These are phyloP conservation scores for Pristionchus entomophagus DNA, from an alignment of 2,888 invertebrate genomes.

Conservation along the genomic window DNA sequence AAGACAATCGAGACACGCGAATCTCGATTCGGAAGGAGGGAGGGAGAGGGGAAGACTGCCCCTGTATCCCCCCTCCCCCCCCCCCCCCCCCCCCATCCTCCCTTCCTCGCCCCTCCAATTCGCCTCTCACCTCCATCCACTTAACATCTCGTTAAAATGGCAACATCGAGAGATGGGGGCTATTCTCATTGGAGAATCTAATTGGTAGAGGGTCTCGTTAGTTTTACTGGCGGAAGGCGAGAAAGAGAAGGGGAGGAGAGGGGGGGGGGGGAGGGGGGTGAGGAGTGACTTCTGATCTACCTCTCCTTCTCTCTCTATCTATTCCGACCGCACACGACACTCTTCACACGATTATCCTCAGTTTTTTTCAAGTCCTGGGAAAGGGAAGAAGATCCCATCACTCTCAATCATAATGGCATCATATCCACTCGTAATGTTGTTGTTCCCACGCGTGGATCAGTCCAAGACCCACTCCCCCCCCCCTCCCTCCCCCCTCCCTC, in stretches of 20 bases:
- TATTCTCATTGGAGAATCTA: constrained; percentile 38
- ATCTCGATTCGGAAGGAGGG: constrained; percentile 9
- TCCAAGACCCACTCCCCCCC: no score
- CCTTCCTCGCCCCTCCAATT: not conserved
- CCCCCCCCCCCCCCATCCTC: not conserved
- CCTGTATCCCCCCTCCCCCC: not conserved
- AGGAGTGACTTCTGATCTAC: constrained; percentile 6
- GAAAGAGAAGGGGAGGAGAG: constrained; percentile 7
- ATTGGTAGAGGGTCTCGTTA: constrained; percentile 25
- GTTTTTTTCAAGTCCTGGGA: not conserved
- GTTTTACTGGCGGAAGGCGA: constrained; percentile 23
- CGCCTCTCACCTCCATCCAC: not conserved
- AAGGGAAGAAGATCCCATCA: constrained; percentile 16
- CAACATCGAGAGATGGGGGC: constrained; percentile 23
- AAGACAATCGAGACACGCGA: constrained; percentile 40
- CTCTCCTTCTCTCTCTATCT: not conserved
- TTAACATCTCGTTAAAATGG: constrained; percentile 38
- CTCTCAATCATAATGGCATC: constrained; percentile 37
- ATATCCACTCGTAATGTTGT: constrained; percentile 15
- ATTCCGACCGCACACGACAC: not conserved
- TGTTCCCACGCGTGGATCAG: constrained; percentile 29
- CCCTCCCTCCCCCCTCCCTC: not conserved
- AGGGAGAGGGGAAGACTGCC: not conserved
- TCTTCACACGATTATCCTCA: constrained; percentile 33
- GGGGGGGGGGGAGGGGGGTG: not conserved